Base-by-base conservation (phyloP, 2,113 vertebrate species). In the Irena cyanogastra region DNA sequence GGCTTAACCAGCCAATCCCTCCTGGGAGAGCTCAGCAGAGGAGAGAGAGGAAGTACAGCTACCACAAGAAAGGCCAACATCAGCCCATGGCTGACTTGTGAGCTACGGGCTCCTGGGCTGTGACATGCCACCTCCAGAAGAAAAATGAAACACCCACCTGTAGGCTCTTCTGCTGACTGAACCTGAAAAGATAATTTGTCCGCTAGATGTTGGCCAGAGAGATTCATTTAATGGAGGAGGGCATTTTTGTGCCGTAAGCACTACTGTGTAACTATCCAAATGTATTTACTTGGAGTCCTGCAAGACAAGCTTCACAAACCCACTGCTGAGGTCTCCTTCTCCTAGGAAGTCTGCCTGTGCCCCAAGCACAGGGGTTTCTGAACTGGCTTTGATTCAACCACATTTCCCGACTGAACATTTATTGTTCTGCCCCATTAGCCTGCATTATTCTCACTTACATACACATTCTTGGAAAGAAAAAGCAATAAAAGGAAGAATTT, bases 41-140 rank as follows among this genome's bases (percentile, higher is more conserved):
- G 31, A 77, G 33, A 33, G 11, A 24, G 6, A 47, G 31, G 63
- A 77, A 44, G 16, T 1, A 2, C 50, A 56, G 52, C 45, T n/a
- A 68, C 41, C 3, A 11, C 11, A 18, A 5, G 10, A 35, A 42
- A 35, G 31, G 53, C 31, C 20, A 89, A 1, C 0, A 0, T 35
- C 52, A 81, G 60, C 24, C 61, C 49, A 41, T 0, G 0, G 50
- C 22, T 6, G 31, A 16, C 35, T 41, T 12, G 31, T 4, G 57
- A 47, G 33, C 81, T 59, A 6, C 0, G 0, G 28, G 45, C 35
- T 71, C 27, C 65, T 3, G 10, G 52, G 35, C 54, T 54, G 39
- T 10, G 82, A 70, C 76, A 61, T 0, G 0, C 23, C 5, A 11
- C 37, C 65, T 53, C 61, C 65, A 18, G 54, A 84, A 69, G 39